These are phyloP conservation scores for Muscina levida DNA, from an alignment of 2,888 invertebrate species.

Conservation along the genomic window DNA sequence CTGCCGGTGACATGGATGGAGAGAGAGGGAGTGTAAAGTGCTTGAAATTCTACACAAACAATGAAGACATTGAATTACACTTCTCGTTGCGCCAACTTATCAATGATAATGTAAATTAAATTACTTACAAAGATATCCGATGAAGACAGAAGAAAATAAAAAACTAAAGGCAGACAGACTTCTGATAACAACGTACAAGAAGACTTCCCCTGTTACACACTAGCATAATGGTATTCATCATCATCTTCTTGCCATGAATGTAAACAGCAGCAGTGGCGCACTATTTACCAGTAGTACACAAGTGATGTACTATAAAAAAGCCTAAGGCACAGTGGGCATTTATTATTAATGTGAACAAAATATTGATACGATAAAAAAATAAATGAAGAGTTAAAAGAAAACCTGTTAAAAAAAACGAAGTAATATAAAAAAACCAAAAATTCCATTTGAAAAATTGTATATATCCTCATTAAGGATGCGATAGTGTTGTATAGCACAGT, in stretches of 20 bases:
- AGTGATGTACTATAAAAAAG: too few species aligned
- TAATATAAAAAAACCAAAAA: too few species aligned
- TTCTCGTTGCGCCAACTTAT: slow-evolving; percentile 16
- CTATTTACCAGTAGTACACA: too few species aligned
- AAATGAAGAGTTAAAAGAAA: too few species aligned
- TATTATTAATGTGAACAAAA: too few species aligned
- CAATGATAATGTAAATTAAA: slow-evolving; percentile 57
- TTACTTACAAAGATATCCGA: slow-evolving; percentile 54
- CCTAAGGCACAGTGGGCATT: neutral
- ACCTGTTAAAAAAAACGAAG: too few species aligned
- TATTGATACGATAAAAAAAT: too few species aligned
- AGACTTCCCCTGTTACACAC: slow-evolving; percentile 39
- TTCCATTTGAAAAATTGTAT: too few species aligned
- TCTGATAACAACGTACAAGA: slow-evolving; percentile 15
- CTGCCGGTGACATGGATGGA: neutral
- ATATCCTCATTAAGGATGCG: too few species aligned
- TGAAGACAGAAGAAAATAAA: neutral
- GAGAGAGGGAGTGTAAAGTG: too few species aligned
- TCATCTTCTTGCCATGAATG: neutral
- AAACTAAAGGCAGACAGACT: slow-evolving; percentile 24
- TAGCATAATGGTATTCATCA: neutral
- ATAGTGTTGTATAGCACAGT: too few species aligned
- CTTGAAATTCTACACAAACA: neutral
- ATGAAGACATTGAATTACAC: slow-evolving; percentile 26
- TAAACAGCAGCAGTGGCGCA: neutral